Evolutionary conservation across 2,797 vertebrate genomes (phyloP).

Genomic region (Mallotus villosus): DNA sequence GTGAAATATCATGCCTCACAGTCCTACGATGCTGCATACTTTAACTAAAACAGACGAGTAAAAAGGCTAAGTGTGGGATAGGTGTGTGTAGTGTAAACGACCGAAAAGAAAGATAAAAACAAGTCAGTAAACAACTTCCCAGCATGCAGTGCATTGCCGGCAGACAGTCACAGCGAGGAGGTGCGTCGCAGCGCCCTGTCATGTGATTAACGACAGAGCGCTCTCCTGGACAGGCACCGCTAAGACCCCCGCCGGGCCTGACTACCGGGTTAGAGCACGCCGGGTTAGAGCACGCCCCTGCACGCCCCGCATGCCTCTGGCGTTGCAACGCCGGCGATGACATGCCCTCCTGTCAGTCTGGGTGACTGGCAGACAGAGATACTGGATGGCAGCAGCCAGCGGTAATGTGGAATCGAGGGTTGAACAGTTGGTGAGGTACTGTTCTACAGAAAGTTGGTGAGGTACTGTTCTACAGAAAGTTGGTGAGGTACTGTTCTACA

Average conservation of each 20-base stretch:
- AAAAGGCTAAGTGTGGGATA: no score
- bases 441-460: no score
- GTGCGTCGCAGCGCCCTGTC: conserved; percentile 53
- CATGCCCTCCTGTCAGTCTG: conserved; percentile 52
- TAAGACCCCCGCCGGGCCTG: conserved; percentile 57
- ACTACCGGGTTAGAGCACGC: conserved; percentile 56
- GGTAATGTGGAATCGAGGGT: conserved; percentile 35
- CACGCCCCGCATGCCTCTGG: conserved; percentile 7
- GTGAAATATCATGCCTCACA: no score
- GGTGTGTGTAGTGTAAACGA: no score
- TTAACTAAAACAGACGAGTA: no score
- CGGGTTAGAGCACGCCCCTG: no score
- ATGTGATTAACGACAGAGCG: conserved; percentile 62
- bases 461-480: no score
- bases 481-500: no score
- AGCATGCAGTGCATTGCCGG: conserved; percentile 47
- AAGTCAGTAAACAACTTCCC: conserved; percentile 53
- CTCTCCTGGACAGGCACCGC: background rate
- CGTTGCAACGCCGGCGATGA: conserved; percentile 46
- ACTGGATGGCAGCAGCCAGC: conserved; percentile 30
- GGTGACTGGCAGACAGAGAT: conserved; percentile 59
- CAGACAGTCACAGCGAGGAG: conserved; percentile 63
- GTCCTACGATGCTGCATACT: no score
- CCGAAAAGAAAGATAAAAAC: background rate
- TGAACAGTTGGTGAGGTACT: conserved; percentile 4